Percentiles rank a stretch among this genome's conserved stretches.
phyloP scores from a whole-genome alignment of 1,140 invertebrate genomes.

The Bombus polaris region DNA sequence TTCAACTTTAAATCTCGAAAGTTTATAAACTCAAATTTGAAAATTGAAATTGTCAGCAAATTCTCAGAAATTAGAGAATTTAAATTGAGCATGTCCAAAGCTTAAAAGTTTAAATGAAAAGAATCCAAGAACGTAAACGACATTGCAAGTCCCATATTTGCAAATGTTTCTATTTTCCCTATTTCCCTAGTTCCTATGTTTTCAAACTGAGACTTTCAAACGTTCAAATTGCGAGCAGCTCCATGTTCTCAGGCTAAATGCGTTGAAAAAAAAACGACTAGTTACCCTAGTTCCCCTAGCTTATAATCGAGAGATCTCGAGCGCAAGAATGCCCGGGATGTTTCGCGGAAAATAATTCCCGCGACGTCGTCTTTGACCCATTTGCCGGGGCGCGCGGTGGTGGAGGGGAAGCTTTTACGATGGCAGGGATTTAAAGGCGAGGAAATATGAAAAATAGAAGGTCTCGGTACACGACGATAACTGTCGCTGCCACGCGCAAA shows the following conservation, averaged over 20 bases:
- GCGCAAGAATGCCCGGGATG: neutral
- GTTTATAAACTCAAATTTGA: too few relatives aligned
- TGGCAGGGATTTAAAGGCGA: neutral
- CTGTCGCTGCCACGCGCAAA: conserved; percentile 8
- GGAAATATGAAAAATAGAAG: conserved; percentile 31
- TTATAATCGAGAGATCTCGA: neutral
- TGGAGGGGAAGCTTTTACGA: neutral
- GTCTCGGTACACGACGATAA: conserved; percentile 9
- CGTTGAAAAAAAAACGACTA: neutral
- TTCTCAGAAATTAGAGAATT: too few relatives aligned
- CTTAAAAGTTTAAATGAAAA: too few relatives aligned
- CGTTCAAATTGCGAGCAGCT: neutral
- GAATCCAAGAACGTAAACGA: neutral
- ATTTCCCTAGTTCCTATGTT: too few relatives aligned
- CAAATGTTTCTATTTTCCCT: too few relatives aligned
- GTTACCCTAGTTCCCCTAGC: neutral
- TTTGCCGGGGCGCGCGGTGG: neutral
- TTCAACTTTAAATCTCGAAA: too few relatives aligned
- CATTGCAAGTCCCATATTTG: neutral
- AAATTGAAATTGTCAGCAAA: too few relatives aligned
- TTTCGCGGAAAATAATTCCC: conserved; percentile 13
- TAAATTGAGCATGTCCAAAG: too few relatives aligned
- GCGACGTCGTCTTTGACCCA: conserved; percentile 11
- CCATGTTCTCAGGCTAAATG: neutral
- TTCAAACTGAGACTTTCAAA: neutral